phyloP scores from a whole-genome alignment of 92 coral and sea anemone genomes.

The Paragorgia papillata region DNA sequence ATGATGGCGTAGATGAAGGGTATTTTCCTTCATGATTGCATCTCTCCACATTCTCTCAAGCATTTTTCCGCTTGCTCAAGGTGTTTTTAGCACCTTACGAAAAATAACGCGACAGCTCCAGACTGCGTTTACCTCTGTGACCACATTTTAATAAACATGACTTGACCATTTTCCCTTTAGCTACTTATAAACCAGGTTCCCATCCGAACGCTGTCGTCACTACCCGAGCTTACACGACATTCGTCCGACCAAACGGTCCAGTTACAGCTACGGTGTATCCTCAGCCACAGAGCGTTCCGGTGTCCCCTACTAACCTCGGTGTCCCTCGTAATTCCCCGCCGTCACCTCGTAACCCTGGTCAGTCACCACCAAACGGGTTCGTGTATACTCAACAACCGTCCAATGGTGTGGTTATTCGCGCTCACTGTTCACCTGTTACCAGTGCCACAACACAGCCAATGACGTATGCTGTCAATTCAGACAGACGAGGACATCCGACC shows the following conservation, averaged over 20 bases:
- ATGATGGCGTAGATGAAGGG: too few relatives aligned
- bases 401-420: not conserved
- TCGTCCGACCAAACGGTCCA: slow-evolving; percentile 49
- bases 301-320: slow-evolving; percentile 54
- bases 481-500: not conserved
- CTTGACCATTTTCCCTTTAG: slow-evolving; percentile 2
- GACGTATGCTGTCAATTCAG: not conserved
- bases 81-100: too few relatives aligned
- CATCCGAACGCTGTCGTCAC: slow-evolving; percentile 28
- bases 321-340: slow-evolving; percentile 38
- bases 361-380: slow-evolving; percentile 12
- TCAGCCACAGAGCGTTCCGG: slow-evolving; percentile 66
- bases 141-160: too few relatives aligned
- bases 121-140: too few relatives aligned
- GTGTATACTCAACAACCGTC: slow-evolving; percentile 12
- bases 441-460: not conserved
- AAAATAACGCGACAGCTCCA: too few relatives aligned
- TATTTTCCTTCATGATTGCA: too few relatives aligned
- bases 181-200: slow-evolving; percentile 24
- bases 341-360: not conserved
- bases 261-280: slow-evolving; percentile 92
- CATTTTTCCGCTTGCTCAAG: too few relatives aligned
- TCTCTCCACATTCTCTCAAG: too few relatives aligned
- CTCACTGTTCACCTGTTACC: not conserved
- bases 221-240: slow-evolving; percentile 19